Evolutionary conservation across 1,140 invertebrate genomes (phyloP), one percentile per base, ranked within the genome.

Genomic region (Stegodyphus mimosarum): DNA sequence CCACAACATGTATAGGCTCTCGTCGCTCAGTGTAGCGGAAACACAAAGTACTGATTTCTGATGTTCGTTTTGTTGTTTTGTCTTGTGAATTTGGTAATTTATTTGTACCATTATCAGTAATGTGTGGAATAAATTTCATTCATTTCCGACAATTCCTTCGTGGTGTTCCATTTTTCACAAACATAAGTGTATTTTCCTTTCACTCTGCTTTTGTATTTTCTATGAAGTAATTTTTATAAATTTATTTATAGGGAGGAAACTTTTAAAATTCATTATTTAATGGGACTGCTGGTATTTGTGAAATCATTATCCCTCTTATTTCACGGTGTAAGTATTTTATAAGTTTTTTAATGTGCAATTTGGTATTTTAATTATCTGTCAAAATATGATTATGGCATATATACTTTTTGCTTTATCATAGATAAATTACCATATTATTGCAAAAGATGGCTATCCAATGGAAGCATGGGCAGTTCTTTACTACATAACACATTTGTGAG

Each of bases 401-500:
- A 6, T 17, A 10, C 5, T 17, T 79, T 67, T 67, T 75, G 15
- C 11, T 67, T 49, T 60, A 74, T 89, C 89, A 15, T 86, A 91
- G 76, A 95, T 99, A 33, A 99, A 99, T 91, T 99, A 95, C 90
- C 96, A 99, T 90, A 99, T 97, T 89, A 99, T 99, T 89, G 94
- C 97, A 90, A 94, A 93, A n/a, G 93, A 95, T 88, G 98, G 98
- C 13, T 95, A 96, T 87, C 97, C 99, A 90, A 95, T 98, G 48
- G 97, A 98, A 72, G 95, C 97, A 6, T 99, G 98, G 98, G 98
- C 98, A 11, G 96, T 99, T 87, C 90, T 99, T 0, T 99, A 95
- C 90, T 99, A 99, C 88, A 95, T 99, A 69, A 97, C 97, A 15
- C 98, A 99, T 93, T 92, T 99, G 93, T 95, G 91, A 93, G 93